Conservation (phyloP, 2,888 invertebrate genomes). For the Tinea trinotella region DNA sequence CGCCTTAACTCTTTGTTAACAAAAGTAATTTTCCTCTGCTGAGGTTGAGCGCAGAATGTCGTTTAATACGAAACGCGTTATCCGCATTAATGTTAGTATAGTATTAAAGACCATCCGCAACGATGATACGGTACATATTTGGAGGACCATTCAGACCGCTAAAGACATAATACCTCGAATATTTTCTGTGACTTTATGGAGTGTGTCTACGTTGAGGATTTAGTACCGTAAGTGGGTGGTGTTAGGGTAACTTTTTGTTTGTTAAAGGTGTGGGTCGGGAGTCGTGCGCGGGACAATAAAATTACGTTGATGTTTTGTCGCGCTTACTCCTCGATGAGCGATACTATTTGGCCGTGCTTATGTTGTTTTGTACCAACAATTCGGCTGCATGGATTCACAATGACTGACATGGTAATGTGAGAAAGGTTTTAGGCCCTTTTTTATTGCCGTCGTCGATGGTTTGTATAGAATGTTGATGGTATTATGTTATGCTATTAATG, state of each 20-base stretch:
- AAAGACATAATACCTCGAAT: slow-evolving; percentile 50
- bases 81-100: slow-evolving; percentile 43
- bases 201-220: slow-evolving; percentile 39
- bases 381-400: slow-evolving; percentile 2
- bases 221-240: slow-evolving; percentile 37
- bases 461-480: no score
- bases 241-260: slow-evolving; percentile 51
- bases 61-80: slow-evolving; percentile 45
- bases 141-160: slow-evolving; percentile 34
- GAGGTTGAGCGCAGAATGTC: slow-evolving; percentile 21
- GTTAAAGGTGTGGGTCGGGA: slow-evolving; percentile 24
- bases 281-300: slow-evolving; percentile 52
- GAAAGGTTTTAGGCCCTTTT: slow-evolving; percentile 3
- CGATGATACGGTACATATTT: slow-evolving; percentile 56
- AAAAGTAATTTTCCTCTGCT: background rate
- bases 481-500: no score
- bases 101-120: slow-evolving; percentile 51
- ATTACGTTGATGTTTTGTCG: slow-evolving; percentile 57
- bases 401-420: slow-evolving; percentile 1
- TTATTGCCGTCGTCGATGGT: background rate
- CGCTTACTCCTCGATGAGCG: slow-evolving; percentile 56
- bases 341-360: slow-evolving; percentile 41
- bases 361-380: slow-evolving; percentile 6
- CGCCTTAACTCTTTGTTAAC: background rate
- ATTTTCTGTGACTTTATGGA: slow-evolving; percentile 49